Percentiles rank a stretch among this genome's conserved stretches.
These are phyloP conservation scores for Rhimphoctona megacephalus DNA, from an alignment of 2,888 invertebrate species.

Conservation along the genomic window DNA sequence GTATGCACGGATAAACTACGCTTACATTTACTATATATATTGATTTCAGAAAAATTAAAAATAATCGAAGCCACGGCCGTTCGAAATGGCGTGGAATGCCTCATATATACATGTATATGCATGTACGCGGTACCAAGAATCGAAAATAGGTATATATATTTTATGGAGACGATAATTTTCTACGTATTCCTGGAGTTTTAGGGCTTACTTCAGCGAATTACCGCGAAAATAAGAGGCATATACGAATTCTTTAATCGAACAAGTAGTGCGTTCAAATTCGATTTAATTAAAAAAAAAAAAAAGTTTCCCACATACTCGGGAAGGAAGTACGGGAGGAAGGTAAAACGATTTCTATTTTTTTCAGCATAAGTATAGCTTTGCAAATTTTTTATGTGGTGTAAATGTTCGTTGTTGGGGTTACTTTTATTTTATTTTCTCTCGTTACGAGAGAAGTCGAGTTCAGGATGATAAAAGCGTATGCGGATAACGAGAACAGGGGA, in stretches of 20 bases:
- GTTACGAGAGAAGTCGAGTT: conserved; percentile 53
- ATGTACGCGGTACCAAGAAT: conserved; percentile 3
- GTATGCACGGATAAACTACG: no score
- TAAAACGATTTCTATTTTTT: neutral
- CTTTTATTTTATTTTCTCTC: conserved; percentile 59
- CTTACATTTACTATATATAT: no score
- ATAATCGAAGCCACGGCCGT: no score
- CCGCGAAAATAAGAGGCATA: conserved; percentile 55
- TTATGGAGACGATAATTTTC: conserved; percentile 51
- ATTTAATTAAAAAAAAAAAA: neutral
- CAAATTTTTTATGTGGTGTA: neutral
- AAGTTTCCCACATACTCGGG: neutral
- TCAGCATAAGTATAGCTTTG: neutral
- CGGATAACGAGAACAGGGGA: conserved; percentile 69
- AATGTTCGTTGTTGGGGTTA: neutral
- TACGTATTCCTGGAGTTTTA: conserved; percentile 27
- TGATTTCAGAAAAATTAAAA: no score
- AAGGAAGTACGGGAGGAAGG: neutral
- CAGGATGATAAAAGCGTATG: conserved; percentile 67
- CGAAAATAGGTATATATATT: conserved; percentile 54
- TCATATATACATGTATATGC: neutral
- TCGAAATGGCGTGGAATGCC: no score
- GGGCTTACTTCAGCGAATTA: conserved; percentile 65
- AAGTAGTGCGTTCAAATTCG: neutral
- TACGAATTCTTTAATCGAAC: neutral